phyloP scores from a whole-genome alignment of 2,888 invertebrate species.

The Rhorus exstirpatorius region DNA sequence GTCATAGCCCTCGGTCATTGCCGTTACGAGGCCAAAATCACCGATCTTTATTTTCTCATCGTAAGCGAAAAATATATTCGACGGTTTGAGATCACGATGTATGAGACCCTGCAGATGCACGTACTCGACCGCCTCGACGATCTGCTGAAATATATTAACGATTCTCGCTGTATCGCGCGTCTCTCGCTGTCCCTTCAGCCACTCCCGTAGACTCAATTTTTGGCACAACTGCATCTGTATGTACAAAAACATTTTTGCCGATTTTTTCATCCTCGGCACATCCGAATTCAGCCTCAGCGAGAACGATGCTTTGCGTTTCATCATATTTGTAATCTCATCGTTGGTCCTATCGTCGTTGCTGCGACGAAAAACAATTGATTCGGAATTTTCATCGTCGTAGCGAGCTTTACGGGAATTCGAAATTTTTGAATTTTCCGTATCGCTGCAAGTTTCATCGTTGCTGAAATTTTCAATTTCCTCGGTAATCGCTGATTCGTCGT shows the following conservation, averaged over 20 bases:
- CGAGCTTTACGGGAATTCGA: too few species aligned
- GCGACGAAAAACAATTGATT: conserved; percentile 58
- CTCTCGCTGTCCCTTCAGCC: conserved; percentile 88
- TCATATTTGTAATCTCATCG: too few species aligned
- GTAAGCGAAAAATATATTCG: conserved; percentile 96
- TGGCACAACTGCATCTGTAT: conserved; percentile 99
- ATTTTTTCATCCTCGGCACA: conserved; percentile 52
- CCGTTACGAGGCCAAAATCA: conserved; percentile 99
- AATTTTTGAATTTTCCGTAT: conserved; percentile 8
- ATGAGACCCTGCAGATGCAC: conserved; percentile 97
- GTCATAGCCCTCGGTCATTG: conserved; percentile 89
- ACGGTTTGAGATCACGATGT: conserved; percentile 98
- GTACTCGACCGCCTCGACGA: conserved; percentile 97
- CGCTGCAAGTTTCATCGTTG: conserved; percentile 37
- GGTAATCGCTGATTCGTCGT: conserved; percentile 76
- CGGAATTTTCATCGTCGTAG: conserved; percentile 26
- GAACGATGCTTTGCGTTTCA: conserved; percentile 69
- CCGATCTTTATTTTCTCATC: conserved; percentile 98
- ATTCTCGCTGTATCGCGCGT: conserved; percentile 85
- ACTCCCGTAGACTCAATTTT: conserved; percentile 95
- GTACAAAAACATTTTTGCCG: conserved; percentile 91
- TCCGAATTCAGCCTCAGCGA: conserved; percentile 72
- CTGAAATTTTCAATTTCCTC: conserved; percentile 54
- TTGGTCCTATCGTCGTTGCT: too few species aligned
- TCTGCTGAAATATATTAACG: conserved; percentile 94